A percentile compares a stretch with the other conserved stretches of the same genome.
These are phyloP conservation scores for Mesoligia furuncula DNA, from an alignment of 2,888 invertebrate genomes.

Conservation along the genomic window DNA sequence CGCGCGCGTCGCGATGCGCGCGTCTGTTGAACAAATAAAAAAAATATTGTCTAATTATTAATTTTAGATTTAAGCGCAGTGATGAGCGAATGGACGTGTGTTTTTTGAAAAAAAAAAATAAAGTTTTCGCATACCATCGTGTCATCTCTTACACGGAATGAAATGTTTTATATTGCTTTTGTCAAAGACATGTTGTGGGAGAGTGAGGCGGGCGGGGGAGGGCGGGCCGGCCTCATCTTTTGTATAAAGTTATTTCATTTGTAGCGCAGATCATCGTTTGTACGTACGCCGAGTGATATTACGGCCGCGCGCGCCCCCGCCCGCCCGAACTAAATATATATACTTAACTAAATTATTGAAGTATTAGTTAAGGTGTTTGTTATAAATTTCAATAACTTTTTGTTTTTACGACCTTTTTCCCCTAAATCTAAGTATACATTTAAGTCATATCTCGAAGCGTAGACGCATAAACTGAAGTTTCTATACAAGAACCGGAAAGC, in stretches of 20 bases:
- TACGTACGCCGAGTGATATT: conserved; percentile 71
- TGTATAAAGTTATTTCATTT: conserved; percentile 86
- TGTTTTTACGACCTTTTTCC: conserved; percentile 89
- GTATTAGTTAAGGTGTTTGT: conserved; percentile 90
- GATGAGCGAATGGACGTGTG: conserved; percentile 90
- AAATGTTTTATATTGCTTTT: conserved; percentile 90
- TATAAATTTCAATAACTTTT: conserved; percentile 90
- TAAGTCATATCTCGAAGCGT: conserved; percentile 90
- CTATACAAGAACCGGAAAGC: conserved; percentile 80
- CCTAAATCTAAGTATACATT: conserved; percentile 89
- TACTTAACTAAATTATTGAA: conserved; percentile 88
- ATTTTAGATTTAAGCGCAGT: conserved; percentile 90
- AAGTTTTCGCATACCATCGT: conserved; percentile 89
- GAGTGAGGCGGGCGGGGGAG: conserved; percentile 68
- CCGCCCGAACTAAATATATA: conserved; percentile 70
- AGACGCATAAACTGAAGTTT: conserved; percentile 86
- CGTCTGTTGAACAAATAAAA: conserved; percentile 90
- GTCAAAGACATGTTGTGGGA: conserved; percentile 81
- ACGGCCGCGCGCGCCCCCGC: conserved; percentile 71
- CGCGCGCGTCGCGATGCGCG: conserved; percentile 87
- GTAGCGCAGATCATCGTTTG: conserved; percentile 73
- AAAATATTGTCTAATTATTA: conserved; percentile 90
- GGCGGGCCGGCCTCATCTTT: conserved; percentile 71
- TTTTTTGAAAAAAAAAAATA: conserved; percentile 85
- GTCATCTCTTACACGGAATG: conserved; percentile 89